These are phyloP conservation scores for Petaurus breviceps DNA, from an alignment of 2,113 vertebrate species.

Conservation along the genomic window DNA sequence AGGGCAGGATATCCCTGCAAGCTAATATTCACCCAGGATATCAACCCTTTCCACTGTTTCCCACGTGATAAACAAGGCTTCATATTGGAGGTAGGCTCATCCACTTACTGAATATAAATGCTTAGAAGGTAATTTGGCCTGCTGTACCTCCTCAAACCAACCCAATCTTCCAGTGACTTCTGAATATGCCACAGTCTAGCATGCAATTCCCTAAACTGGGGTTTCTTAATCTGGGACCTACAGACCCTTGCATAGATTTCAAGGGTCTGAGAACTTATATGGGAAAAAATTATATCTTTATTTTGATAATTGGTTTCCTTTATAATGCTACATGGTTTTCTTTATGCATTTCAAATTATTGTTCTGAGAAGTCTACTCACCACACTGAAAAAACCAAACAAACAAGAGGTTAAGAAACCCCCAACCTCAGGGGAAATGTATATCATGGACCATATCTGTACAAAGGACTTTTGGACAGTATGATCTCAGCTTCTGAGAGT, in stretches of 20 bases:
- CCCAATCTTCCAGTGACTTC: not conserved
- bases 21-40: not conserved
- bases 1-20: not conserved
- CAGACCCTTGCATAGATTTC: not conserved
- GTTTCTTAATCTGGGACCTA: not conserved
- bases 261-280: not conserved
- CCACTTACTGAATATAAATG: not conserved
- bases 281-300: not conserved
- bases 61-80: not conserved
- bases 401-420: not conserved
- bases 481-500: not conserved
- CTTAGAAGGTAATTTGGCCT: not conserved
- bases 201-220: not conserved
- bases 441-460: not conserved
- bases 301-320: not conserved
- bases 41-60: not conserved
- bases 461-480: not conserved
- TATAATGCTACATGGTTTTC: not conserved
- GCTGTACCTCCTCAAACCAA: not conserved
- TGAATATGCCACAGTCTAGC: not conserved
- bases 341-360: not conserved
- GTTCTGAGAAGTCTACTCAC: not conserved
- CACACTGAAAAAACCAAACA: not conserved
- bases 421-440: not conserved
- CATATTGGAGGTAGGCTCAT: not conserved